Evolutionary conservation across 2,888 invertebrate genomes (phyloP), one percentile per base, ranked within the genome.

Genomic region (Smittia aterrima): DNA sequence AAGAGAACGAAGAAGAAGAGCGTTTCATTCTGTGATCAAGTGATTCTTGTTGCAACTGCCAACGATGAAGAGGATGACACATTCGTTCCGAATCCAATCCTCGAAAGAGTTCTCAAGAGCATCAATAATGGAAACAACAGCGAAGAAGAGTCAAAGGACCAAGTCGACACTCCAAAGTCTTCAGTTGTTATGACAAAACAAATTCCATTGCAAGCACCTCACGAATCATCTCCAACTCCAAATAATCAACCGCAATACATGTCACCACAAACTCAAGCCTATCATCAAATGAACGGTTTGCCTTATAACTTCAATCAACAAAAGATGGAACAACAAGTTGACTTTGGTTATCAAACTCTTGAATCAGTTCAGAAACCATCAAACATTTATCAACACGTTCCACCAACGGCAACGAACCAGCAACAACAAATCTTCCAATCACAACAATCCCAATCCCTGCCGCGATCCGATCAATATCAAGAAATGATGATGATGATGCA

Each of bases 11-110:
- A 93, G 80, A 95, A 95, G 86, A 96, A 96, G 82, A 94, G 93
- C 75, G 96, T 96, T 2, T 95, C 96, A 0, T 96, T 96, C 82
- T 96, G 95, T 79, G 96, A 96, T 81, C 94, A 96, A 83, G 95
- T 96, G 0, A 95, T 95, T 76, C 84, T 96, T 74, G 95, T 96
- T 11, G 95, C 96, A 2, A 95, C 95, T 0, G 94, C 95, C 0
- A 95, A 96, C 79, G 95, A 95, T 78, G 92, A 95, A 79, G 94
- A 94, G 82, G 93, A 93, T 76, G 94, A 94, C 76, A 91, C 92
- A 78, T 94, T 93, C 79, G 93, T 95, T 79, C 94, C 95, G 0
- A 95, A 95, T 83, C 95, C 95, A 0, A 93, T 95, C 75, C 83
- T 95, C 77, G 94, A 95, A 80, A 86, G 95, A 75, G 94, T 95